Evolutionary conservation across 2,888 invertebrate genomes (phyloP).

Genomic region (Zygaena filipendulae): DNA sequence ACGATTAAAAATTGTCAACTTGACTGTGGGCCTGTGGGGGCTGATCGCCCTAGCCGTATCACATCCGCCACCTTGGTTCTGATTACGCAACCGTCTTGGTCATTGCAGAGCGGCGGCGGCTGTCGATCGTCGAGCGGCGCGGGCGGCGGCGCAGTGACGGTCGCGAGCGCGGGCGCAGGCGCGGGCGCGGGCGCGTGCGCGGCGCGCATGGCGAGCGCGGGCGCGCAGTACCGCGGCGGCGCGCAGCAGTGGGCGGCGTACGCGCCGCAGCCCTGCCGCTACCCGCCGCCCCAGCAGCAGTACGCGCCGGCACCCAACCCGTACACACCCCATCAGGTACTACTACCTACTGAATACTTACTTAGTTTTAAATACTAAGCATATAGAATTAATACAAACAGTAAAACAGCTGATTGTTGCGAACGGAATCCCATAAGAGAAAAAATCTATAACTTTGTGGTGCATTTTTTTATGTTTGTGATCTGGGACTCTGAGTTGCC

Average conservation of each 20-base stretch:
- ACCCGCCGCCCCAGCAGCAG: constrained; percentile 61
- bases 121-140: constrained; percentile 52
- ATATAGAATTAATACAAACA: too few species aligned
- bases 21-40: too few species aligned
- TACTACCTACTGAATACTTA: constrained; percentile 1
- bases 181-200: constrained; percentile 62
- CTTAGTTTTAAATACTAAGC: too few species aligned
- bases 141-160: constrained; percentile 61
- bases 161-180: constrained; percentile 59
- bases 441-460: too few species aligned
- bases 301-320: constrained; percentile 55
- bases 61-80: too few species aligned
- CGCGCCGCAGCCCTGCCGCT: constrained; percentile 63
- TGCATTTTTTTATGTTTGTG: too few species aligned
- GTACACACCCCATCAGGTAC: constrained; percentile 58
- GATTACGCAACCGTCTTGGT: too few species aligned
- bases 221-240: constrained; percentile 62
- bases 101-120: constrained; percentile 51
- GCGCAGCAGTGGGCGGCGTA: constrained; percentile 63
- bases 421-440: constrained; percentile 2
- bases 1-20: too few species aligned
- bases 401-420: constrained; percentile 1
- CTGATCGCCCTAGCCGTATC: too few species aligned
- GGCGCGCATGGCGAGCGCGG: constrained; percentile 66
- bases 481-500: too few species aligned